Percentiles rank a stretch among this genome's conserved stretches.
phyloP scores from a whole-genome alignment of 2,888 invertebrate genomes.

The Eudiplozoon nipponicum region DNA sequence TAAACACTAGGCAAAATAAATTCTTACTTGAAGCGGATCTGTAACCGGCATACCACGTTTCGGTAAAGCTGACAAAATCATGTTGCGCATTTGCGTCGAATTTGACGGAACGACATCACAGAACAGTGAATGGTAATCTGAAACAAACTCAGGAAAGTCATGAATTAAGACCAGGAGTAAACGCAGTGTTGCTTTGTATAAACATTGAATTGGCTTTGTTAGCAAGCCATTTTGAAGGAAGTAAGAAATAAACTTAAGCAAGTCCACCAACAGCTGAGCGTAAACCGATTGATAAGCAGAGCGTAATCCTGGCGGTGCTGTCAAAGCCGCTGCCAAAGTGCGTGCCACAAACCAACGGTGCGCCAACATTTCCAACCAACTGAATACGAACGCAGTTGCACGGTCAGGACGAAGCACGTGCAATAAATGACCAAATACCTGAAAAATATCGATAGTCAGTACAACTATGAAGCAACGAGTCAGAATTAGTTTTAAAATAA shows the following conservation, averaged over 20 bases:
- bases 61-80: constrained; percentile 84
- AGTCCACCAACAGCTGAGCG: constrained; percentile 63
- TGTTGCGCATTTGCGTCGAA: constrained; percentile 84
- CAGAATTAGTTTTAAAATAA: too few relatives aligned
- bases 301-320: constrained; percentile 4
- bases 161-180: constrained; percentile 72
- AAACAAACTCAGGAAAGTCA: constrained; percentile 92
- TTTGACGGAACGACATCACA: constrained; percentile 96
- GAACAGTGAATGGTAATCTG: constrained; percentile 91
- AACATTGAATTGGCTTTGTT: constrained; percentile 56
- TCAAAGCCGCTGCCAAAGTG: constrained; percentile 37
- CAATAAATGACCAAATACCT: constrained; percentile 37
- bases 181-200: constrained; percentile 63
- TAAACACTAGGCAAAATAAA: too few relatives aligned
- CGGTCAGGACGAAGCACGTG: constrained; percentile 63
- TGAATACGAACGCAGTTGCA: constrained; percentile 78
- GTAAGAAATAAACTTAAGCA: constrained; percentile 79
- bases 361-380: constrained; percentile 85
- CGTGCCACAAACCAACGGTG: constrained; percentile 75
- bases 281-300: constrained; percentile 38
- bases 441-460: too few relatives aligned
- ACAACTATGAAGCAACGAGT: too few relatives aligned
- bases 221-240: constrained; percentile 82
- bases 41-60: constrained; percentile 67
- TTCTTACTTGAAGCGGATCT: constrained; percentile 69